Evolutionary conservation across 2,797 vertebrate genomes (phyloP).

Genomic region (Pantherophis vulpinus): DNA sequence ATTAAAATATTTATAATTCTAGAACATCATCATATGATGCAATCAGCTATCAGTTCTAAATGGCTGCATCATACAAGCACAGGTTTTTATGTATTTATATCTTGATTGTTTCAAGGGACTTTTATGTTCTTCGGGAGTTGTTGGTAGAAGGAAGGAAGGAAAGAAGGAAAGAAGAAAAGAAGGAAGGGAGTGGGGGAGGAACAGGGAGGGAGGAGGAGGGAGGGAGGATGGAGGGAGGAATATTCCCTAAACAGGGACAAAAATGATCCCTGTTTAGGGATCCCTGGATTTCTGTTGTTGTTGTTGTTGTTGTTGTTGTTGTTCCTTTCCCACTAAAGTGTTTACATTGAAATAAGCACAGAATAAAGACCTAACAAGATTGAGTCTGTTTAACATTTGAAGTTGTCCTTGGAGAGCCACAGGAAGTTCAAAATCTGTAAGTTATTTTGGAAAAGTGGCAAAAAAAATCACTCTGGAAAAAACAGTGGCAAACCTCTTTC

Average conservation of each 20-base stretch:
- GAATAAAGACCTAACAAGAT: background rate
- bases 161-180: no score
- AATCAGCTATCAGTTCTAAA: background rate
- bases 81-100: background rate
- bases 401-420: background rate
- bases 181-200: background rate
- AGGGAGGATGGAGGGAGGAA: no score
- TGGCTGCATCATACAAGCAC: background rate
- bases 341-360: background rate
- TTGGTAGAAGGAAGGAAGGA: background rate
- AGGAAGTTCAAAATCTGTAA: background rate
- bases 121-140: background rate
- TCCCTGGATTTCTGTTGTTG: background rate
- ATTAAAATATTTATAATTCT: background rate
- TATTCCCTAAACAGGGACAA: slow-evolving; percentile 3
- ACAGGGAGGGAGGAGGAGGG: background rate
- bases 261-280: background rate
- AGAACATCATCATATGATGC: background rate
- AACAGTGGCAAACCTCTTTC: background rate
- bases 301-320: background rate
- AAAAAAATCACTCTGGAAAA: background rate
- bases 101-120: background rate
- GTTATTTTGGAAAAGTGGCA: background rate
- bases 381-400: background rate
- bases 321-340: background rate